A percentile compares a stretch with the other conserved stretches of the same genome.
Evolutionary conservation across 2,888 invertebrate species (phyloP).

Genomic region (Oscheius myriophilus): DNA sequence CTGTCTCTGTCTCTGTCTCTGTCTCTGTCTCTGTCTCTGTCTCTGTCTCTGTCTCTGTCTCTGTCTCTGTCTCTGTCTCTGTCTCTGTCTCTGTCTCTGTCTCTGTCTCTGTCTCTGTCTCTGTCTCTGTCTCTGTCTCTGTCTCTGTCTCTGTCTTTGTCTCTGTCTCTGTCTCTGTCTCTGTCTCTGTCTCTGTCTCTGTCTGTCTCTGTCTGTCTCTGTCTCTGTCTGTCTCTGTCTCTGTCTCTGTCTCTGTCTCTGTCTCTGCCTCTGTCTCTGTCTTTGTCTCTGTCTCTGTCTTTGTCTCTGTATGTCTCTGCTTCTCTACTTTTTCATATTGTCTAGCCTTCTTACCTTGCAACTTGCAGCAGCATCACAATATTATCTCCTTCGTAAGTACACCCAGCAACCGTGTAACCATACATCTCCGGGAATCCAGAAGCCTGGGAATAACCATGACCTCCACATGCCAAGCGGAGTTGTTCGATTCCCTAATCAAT

Average conservation of each 20-base stretch:
- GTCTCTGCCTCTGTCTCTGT: neutral
- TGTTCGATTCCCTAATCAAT: constrained; percentile 82
- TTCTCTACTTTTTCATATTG: no score
- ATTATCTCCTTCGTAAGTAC: constrained; percentile 96
- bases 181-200: neutral
- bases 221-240: no score
- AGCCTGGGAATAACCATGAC: constrained; percentile 83
- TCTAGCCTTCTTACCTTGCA: constrained; percentile 75
- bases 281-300: neutral
- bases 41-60: neutral
- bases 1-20: neutral
- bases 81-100: no score
- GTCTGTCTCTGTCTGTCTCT: no score
- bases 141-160: neutral
- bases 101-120: neutral
- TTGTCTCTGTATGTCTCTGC: no score
- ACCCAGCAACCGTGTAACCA: constrained; percentile 85
- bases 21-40: no score
- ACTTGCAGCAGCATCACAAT: constrained; percentile 90
- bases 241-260: no score
- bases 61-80: neutral
- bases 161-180: neutral
- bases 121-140: neutral
- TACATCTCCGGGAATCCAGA: constrained; percentile 88
- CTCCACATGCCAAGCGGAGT: constrained; percentile 89